Evolutionary conservation across 2,113 vertebrate species (phyloP).

Genomic region (Glaucidium brasilianum): DNA sequence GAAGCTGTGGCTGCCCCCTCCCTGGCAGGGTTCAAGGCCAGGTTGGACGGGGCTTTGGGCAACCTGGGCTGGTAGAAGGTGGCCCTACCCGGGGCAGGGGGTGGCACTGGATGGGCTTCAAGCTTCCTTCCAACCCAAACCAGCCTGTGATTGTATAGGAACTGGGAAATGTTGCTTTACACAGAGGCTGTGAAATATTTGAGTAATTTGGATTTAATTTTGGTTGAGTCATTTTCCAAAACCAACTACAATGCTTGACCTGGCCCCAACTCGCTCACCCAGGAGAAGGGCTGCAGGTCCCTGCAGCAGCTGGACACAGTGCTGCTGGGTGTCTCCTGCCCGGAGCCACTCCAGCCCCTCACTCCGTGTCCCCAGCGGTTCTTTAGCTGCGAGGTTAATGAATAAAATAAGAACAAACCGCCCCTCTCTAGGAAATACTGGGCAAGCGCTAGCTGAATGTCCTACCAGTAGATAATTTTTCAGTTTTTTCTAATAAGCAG

Average conservation of each 20-base stretch:
- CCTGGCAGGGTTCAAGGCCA: not conserved
- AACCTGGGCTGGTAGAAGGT: not conserved
- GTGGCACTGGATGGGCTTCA: fast-evolving
- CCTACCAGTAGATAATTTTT: not conserved
- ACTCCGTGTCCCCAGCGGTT: fast-evolving
- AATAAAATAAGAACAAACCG: not conserved
- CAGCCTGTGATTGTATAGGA: not conserved
- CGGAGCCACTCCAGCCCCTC: not conserved
- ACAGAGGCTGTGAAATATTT: not conserved
- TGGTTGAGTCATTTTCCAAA: not conserved
- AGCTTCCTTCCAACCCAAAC: not conserved
- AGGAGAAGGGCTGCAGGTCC: too few relatives aligned
- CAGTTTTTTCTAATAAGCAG: not conserved
- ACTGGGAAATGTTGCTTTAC: not conserved
- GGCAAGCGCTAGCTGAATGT: not conserved
- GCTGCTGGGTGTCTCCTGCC: not conserved
- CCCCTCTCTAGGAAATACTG: not conserved
- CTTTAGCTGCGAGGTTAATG: not conserved
- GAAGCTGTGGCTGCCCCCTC: not conserved
- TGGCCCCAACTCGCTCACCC: fast-evolving
- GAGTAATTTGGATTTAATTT: too few relatives aligned
- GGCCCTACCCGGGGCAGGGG: not conserved
- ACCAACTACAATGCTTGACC: not conserved
- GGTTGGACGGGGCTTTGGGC: not conserved
- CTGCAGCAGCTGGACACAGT: not conserved